phyloP scores from a whole-genome alignment of 2,797 vertebrate genomes.

The Monodelphis domestica region DNA sequence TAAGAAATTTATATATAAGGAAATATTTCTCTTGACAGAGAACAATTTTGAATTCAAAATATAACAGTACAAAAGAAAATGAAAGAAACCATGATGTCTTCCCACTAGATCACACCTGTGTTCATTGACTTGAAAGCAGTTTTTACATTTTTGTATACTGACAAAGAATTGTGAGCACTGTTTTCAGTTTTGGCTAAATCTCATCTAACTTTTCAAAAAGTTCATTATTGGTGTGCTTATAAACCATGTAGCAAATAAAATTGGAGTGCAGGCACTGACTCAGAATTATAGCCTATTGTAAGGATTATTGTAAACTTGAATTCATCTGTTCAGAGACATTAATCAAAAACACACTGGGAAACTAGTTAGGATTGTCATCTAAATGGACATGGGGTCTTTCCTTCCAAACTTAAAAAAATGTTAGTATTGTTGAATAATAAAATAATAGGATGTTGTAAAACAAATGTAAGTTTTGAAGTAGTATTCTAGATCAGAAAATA shows the following conservation, averaged over 20 bases:
- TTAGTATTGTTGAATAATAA: neutral
- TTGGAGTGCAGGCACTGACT: neutral
- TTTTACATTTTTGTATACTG: neutral
- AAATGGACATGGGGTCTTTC: neutral
- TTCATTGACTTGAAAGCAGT: neutral
- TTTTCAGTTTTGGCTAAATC: neutral
- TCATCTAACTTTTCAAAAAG: neutral
- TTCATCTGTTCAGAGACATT: conserved; percentile 7
- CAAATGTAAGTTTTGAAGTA: neutral
- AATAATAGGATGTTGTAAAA: neutral
- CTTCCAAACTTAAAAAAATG: conserved; percentile 6
- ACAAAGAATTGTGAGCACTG: neutral
- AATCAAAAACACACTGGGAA: neutral
- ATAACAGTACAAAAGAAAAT: neutral
- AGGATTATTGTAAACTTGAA: neutral
- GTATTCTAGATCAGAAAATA: neutral
- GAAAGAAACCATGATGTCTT: neutral
- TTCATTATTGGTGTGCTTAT: neutral
- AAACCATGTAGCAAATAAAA: neutral
- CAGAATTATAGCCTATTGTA: neutral
- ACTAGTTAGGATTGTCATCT: neutral
- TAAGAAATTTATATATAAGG: conserved; percentile 13
- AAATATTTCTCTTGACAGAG: neutral
- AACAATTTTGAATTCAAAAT: conserved; percentile 28
- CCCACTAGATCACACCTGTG: neutral